Evolutionary conservation across 2,113 vertebrate genomes (phyloP).

Genomic region (Ctenomys sociabilis): DNA sequence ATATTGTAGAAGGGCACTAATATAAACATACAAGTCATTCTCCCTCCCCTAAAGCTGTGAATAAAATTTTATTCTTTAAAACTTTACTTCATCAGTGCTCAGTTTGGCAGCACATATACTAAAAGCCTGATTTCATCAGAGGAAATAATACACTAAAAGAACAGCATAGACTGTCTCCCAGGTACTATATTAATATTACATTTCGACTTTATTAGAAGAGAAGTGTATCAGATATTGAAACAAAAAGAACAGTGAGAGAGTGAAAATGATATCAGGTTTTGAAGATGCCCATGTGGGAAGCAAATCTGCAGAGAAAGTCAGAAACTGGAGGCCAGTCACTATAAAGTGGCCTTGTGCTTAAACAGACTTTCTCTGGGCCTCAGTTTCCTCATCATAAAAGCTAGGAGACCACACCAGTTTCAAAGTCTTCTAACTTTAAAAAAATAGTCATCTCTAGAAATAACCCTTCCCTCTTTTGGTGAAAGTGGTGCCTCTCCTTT

Average conservation of each 20-base stretch:
- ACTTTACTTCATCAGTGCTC: background rate
- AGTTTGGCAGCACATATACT: background rate
- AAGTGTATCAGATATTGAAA: background rate
- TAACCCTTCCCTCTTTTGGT: constrained; percentile 50
- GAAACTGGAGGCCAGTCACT: background rate
- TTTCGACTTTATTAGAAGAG: background rate
- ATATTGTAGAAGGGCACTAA: constrained; percentile 1
- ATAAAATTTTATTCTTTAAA: constrained; percentile 54
- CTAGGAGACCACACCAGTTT: background rate
- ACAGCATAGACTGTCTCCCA: background rate
- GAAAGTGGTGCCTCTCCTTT: constrained; percentile 28
- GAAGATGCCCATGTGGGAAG: constrained; percentile 1
- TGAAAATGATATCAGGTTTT: constrained; percentile 5
- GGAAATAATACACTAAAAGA: constrained; percentile 52
- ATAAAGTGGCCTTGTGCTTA: background rate
- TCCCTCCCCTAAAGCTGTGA: constrained; percentile 23
- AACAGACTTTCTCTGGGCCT: background rate
- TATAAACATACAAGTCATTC: background rate
- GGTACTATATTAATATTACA: constrained; percentile 48
- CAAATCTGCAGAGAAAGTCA: constrained; percentile 26
- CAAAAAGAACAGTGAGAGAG: background rate
- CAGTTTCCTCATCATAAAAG: constrained; percentile 46
- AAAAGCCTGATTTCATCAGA: constrained; percentile 21
- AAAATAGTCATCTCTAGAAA: constrained; percentile 25
- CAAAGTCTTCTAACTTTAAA: constrained; percentile 45